Evolutionary conservation across 2,888 invertebrate species (phyloP), one percentile per base, ranked within the genome.

Genomic region (Drosophila neotestacea): DNA sequence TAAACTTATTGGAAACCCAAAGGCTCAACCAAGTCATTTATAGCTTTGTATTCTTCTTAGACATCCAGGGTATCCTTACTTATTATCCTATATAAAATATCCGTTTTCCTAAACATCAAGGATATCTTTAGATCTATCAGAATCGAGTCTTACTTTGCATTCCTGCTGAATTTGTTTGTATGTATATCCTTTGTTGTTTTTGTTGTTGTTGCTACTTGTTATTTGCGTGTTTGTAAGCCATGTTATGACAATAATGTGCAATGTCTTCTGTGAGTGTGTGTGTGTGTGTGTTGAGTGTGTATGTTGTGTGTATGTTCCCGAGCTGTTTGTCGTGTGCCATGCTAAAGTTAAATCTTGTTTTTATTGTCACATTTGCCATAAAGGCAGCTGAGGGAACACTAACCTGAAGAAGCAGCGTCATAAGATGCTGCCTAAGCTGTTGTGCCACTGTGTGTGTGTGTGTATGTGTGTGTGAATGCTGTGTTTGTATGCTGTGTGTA

Each of bases 351-450:
- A 85, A 85, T 81, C 81, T 81, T 85, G 84, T 85, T 85, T 85
- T 85, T 85, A 85, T 85, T 85, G 85, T 85, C 81, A 74, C 84
- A 84, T 84, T 84, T 85, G 85, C 84, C 81, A 78, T 83, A 84
- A 85, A 85, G 82, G 74, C 81, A 79, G 74, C 68, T 65, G 52
- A 52, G 79, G 59, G 78, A 79, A 55, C 72, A 72, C 62, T 39
- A 63, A 60, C 54, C 70, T 42, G 63, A 16, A 56, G 61, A 55
- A 46, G 63, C 60, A 66, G 81, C 71, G 77, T 72, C 51, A 77
- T 81, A 83, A 84, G 83, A 85, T 68, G 74, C 72, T 54, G 70
- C 65, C 85, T 81, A 79, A 81, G 84, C 73, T 71, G 65, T 36
- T 54, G 41, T 42, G 48, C 44, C 36, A 28, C 38, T 50, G 58